phyloP scores from a whole-genome alignment of 2,113 vertebrate species.

The Nicator chloris region DNA sequence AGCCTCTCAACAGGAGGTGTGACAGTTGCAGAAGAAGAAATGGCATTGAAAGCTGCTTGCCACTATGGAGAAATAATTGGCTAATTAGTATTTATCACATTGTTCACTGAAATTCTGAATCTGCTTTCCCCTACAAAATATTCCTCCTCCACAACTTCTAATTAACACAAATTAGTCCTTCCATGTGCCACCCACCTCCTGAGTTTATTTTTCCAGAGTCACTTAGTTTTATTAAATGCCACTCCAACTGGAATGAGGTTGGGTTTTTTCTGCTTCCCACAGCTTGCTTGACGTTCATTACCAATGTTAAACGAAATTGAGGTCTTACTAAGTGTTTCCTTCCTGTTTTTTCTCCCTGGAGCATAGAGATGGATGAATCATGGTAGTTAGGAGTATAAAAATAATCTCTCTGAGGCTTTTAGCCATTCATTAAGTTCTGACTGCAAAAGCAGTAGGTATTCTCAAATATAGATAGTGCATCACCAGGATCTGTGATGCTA shows the following conservation, averaged over 20 bases:
- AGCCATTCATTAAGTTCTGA: not conserved
- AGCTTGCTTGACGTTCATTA: constrained; percentile 26
- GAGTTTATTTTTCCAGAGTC: constrained; percentile 39
- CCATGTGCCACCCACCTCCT: constrained; percentile 29
- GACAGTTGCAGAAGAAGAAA: constrained; percentile 32
- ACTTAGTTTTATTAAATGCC: constrained; percentile 38
- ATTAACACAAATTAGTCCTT: constrained; percentile 53
- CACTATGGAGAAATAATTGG: constrained; percentile 23
- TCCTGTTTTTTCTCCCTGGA: constrained; percentile 40
- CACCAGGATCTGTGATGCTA: not conserved
- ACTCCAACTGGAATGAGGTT: constrained; percentile 20
- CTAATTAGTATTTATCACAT: constrained; percentile 53
- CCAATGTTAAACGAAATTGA: not conserved
- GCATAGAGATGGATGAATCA: constrained; percentile 33
- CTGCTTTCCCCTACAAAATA: constrained; percentile 21
- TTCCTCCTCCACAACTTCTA: constrained; percentile 40
- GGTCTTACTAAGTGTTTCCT: constrained; percentile 39
- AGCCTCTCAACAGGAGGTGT: constrained; percentile 11
- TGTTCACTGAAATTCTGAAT: constrained; percentile 41
- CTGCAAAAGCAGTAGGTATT: not conserved
- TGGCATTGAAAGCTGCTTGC: not conserved
- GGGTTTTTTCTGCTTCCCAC: constrained; percentile 21
- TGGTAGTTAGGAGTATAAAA: constrained; percentile 12
- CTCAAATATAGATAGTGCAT: not conserved
- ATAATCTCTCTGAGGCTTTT: constrained; percentile 1